phyloP scores from a whole-genome alignment of 2,113 vertebrate genomes.

The Trachemys scripta region DNA sequence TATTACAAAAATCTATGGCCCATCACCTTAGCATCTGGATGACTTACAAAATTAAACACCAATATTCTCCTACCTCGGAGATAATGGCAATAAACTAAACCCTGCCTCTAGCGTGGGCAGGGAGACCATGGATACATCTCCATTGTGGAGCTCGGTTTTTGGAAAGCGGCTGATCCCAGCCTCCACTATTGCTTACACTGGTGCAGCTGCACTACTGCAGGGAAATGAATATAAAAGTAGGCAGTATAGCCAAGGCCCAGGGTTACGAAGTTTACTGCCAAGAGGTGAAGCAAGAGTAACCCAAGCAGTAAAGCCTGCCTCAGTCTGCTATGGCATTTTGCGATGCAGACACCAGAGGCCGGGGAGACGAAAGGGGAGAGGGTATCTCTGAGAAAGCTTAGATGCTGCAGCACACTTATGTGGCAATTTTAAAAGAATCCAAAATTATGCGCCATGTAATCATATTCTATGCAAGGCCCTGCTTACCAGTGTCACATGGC shows the following conservation, averaged over 20 bases:
- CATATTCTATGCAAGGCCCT: not conserved
- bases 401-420: not conserved
- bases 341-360: not conserved
- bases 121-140: not conserved
- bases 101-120: not conserved
- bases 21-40: fast-evolving
- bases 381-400: not conserved
- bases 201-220: not conserved
- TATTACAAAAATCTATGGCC: not conserved
- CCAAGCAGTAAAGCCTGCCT: not conserved
- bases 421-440: not conserved
- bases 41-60: not conserved
- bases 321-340: not conserved
- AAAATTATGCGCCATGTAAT: not conserved
- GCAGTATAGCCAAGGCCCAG: not conserved
- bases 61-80: not conserved
- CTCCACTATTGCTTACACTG: not conserved
- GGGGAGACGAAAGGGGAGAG: not conserved
- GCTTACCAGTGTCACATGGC: not conserved
- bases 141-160: slow-evolving; percentile 43
- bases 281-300: not conserved
- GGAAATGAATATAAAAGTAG: not conserved
- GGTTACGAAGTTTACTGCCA: not conserved
- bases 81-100: not conserved
- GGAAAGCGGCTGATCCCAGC: slow-evolving; percentile 63